These are phyloP conservation scores for Torymus texanus DNA, from an alignment of 2,888 invertebrate genomes.

Conservation along the genomic window DNA sequence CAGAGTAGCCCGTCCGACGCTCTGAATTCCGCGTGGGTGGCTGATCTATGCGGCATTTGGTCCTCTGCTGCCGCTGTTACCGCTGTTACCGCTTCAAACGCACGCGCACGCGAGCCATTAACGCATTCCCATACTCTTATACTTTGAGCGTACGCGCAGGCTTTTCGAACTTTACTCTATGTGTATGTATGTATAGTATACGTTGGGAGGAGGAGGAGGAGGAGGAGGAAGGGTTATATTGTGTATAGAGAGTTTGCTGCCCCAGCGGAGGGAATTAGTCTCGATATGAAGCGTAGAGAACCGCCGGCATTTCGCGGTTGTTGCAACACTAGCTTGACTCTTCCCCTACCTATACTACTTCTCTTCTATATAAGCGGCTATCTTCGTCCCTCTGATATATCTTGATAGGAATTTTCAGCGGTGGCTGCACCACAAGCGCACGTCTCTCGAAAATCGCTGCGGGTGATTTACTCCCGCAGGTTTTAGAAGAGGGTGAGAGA, in stretches of 20 bases:
- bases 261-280: slow-evolving; percentile 17
- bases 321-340: background rate
- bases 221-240: no score
- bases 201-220: background rate
- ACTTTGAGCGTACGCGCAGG: slow-evolving; percentile 14
- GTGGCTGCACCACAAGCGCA: background rate
- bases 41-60: slow-evolving; percentile 72
- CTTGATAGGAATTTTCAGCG: slow-evolving; percentile 32
- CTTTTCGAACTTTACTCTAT: slow-evolving; percentile 39
- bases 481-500: background rate
- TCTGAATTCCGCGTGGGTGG: no score
- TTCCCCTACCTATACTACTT: no score
- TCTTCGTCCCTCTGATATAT: slow-evolving; percentile 15
- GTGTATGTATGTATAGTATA: slow-evolving; percentile 10
- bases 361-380: background rate
- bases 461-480: slow-evolving; percentile 26
- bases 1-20: no score
- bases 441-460: no score
- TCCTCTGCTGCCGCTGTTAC: slow-evolving; percentile 41
- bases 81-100: slow-evolving; percentile 14
- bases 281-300: slow-evolving; percentile 5
- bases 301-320: slow-evolving; percentile 23
- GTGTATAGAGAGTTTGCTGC: no score
- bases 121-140: slow-evolving; percentile 58
- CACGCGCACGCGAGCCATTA: slow-evolving; percentile 55